Percentiles rank a stretch among this genome's conserved stretches.
Evolutionary conservation across 2,888 invertebrate species (phyloP).

Genomic region (Dinocampus coccinellae): DNA sequence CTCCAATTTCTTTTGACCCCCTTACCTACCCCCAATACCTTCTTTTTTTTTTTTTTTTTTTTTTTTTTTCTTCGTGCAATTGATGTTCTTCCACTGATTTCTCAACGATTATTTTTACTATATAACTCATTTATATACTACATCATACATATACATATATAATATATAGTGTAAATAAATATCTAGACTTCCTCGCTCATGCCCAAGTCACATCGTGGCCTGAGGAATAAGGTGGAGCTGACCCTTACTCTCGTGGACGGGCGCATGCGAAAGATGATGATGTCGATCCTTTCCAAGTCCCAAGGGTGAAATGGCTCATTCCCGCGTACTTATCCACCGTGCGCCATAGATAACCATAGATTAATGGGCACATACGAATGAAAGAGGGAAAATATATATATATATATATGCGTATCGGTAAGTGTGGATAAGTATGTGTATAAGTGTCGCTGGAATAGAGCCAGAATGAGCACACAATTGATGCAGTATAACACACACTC

Average conservation of each 20-base stretch:
- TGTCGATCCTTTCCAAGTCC: slow-evolving; percentile 59
- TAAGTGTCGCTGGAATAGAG: slow-evolving; percentile 41
- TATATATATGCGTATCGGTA: slow-evolving; percentile 20
- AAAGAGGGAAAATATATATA: slow-evolving; percentile 49
- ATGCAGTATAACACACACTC: slow-evolving; percentile 40
- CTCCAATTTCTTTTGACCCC: not conserved
- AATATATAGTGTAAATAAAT: too few relatives aligned
- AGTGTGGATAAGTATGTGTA: slow-evolving; percentile 32
- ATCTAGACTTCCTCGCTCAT: not conserved
- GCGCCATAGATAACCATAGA: slow-evolving; percentile 69
- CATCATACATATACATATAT: too few relatives aligned
- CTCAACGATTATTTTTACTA: not conserved
- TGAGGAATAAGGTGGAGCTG: slow-evolving; percentile 12
- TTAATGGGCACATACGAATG: slow-evolving; percentile 64
- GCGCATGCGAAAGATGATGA: slow-evolving; percentile 40
- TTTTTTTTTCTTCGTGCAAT: not conserved
- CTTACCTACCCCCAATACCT: too few relatives aligned
- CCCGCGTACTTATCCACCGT: slow-evolving; percentile 67
- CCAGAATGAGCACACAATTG: slow-evolving; percentile 36
- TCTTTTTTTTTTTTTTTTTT: not conserved
- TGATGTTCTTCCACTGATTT: not conserved
- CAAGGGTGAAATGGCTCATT: slow-evolving; percentile 70
- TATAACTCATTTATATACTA: too few relatives aligned
- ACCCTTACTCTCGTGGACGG: slow-evolving; percentile 37
- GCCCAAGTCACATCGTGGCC: slow-evolving; percentile 3